Evolutionary conservation across 2,797 vertebrate genomes (phyloP).

Genomic region (Hypotaenidia philippensis): DNA sequence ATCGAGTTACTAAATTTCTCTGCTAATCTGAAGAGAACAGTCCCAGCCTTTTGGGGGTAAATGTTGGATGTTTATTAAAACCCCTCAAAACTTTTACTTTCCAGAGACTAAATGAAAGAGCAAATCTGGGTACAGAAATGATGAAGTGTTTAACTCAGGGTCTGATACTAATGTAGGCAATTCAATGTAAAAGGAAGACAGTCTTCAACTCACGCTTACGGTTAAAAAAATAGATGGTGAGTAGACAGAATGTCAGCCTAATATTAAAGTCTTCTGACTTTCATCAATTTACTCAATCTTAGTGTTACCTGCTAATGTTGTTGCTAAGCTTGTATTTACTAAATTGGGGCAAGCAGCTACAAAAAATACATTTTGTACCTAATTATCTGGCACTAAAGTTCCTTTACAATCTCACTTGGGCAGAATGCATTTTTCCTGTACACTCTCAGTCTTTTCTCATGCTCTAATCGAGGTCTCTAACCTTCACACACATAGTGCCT

Average conservation of each 20-base stretch:
- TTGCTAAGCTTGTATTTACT: background rate
- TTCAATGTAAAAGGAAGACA: constrained; percentile 54
- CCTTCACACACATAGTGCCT: constrained; percentile 44
- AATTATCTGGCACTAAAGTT: constrained; percentile 25
- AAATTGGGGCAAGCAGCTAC: background rate
- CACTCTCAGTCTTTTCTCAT: constrained; percentile 52
- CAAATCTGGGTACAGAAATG: constrained; percentile 40
- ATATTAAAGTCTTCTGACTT: constrained; percentile 42
- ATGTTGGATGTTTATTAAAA: constrained; percentile 32
- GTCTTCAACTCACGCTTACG: constrained; percentile 53
- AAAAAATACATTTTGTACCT: constrained; percentile 31
- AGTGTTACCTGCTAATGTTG: constrained; percentile 14
- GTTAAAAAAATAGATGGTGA: constrained; percentile 65
- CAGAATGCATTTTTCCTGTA: constrained; percentile 26
- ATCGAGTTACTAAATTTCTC: constrained; percentile 18
- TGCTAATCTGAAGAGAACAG: constrained; percentile 35
- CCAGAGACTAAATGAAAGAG: constrained; percentile 56
- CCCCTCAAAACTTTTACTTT: constrained; percentile 64
- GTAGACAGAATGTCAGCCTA: constrained; percentile 60
- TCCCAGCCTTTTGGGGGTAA: background rate
- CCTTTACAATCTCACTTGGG: constrained; percentile 41
- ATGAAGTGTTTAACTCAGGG: constrained; percentile 17
- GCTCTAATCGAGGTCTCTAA: constrained; percentile 45
- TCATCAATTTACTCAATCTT: background rate
- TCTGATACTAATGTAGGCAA: constrained; percentile 30